Evolutionary conservation across 2,113 vertebrate species (phyloP).

Genomic region (Pelmatolapia mariae): DNA sequence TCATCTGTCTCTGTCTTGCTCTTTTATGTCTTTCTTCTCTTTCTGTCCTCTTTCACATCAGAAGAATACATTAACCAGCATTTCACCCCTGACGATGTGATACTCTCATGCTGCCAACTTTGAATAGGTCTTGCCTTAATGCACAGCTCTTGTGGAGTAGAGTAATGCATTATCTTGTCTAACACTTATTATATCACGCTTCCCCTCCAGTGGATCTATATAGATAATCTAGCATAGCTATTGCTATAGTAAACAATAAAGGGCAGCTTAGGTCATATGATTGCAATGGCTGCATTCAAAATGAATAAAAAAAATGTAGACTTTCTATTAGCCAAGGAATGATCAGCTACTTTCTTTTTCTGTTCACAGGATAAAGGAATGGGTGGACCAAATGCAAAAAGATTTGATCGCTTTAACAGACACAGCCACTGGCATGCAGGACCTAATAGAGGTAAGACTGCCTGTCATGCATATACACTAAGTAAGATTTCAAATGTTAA

Average conservation of each 20-base stretch:
- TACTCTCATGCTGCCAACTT: background rate
- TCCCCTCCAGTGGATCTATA: background rate
- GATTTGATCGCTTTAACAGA: constrained; percentile 84
- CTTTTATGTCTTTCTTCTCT: background rate
- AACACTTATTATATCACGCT: constrained; percentile 30
- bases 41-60: background rate
- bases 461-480: background rate
- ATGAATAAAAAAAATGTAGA: background rate
- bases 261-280: background rate
- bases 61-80: constrained; percentile 8
- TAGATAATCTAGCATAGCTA: background rate
- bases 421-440: constrained; percentile 79
- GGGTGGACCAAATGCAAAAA: constrained; percentile 95
- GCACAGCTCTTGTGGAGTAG: constrained; percentile 9
- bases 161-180: constrained; percentile 14
- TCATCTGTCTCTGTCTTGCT: background rate
- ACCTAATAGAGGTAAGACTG: constrained; percentile 75
- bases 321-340: background rate
- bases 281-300: background rate
- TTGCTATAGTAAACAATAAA: background rate
- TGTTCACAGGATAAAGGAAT: constrained; percentile 83
- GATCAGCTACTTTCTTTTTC: background rate
- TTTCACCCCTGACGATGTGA: background rate
- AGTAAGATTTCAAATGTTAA: background rate
- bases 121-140: constrained; percentile 27